Percentiles rank a stretch among this genome's conserved stretches.
These are phyloP conservation scores for Oxygymnocypris stewartii DNA, from an alignment of 2,113 vertebrate species.

Conservation along the genomic window DNA sequence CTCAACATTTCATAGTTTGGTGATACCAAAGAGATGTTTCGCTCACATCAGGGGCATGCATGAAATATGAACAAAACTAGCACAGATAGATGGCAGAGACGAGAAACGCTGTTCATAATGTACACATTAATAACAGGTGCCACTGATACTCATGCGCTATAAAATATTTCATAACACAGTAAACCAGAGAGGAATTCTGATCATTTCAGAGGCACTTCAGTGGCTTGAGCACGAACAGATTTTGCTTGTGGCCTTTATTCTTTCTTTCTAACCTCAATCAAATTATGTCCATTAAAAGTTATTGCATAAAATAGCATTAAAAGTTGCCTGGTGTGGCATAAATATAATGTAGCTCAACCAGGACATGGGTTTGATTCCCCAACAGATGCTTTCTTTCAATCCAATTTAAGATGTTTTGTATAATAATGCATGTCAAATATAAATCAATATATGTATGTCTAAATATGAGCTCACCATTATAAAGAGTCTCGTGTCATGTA, in stretches of 20 bases:
- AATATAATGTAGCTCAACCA: not conserved
- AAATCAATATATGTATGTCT: too few species aligned
- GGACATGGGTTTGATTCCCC: not conserved
- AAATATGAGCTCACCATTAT: too few species aligned
- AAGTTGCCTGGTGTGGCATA: not conserved
- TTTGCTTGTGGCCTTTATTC: too few species aligned
- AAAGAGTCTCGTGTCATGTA: not conserved
- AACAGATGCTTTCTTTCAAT: too few species aligned
- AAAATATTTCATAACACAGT: not conserved
- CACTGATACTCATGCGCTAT: not conserved
- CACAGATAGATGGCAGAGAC: not conserved
- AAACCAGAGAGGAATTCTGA: not conserved
- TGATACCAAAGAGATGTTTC: not conserved
- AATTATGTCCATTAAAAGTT: not conserved
- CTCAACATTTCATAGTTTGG: not conserved
- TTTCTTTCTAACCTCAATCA: not conserved
- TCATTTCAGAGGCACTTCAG: not conserved
- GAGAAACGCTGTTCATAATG: conserved; percentile 3
- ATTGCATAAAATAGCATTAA: not conserved
- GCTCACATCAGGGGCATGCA: not conserved
- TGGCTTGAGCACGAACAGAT: not conserved
- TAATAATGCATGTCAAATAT: not conserved
- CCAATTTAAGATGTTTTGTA: not conserved
- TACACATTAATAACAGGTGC: not conserved
- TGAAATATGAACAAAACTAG: not conserved